Conservation (phyloP, 2,113 vertebrate genomes). For the Uria lomvia region DNA sequence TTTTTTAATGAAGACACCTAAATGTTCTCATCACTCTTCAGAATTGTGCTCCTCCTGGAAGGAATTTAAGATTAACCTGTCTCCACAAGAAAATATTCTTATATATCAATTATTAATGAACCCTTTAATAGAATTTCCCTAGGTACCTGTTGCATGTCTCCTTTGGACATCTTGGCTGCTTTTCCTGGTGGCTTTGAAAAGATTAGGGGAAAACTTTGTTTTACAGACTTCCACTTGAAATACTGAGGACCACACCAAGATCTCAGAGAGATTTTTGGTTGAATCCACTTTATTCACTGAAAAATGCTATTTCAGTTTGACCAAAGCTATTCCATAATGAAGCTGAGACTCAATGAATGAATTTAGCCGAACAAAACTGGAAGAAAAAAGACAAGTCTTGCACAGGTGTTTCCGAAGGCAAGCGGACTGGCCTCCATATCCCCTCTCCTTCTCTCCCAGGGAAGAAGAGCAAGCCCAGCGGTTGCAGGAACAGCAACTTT, state of each 20-base stretch:
- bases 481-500: neutral
- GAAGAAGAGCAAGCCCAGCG: neutral
- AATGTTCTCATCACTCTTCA: conserved; percentile 1
- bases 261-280: neutral
- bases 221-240: neutral
- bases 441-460: neutral
- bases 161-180: neutral
- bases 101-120: neutral
- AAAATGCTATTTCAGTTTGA: neutral
- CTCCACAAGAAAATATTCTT: neutral
- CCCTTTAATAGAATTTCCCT: neutral
- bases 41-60: neutral
- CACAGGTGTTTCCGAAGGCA: neutral
- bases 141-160: neutral
- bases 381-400: neutral
- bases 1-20: neutral
- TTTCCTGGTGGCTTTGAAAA: neutral
- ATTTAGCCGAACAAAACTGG: neutral
- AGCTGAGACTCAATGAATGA: neutral
- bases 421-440: neutral
- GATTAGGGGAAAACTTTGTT: neutral
- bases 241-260: neutral
- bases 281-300: neutral
- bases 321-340: neutral
- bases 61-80: neutral